Base-by-base conservation (phyloP, 2,113 vertebrate genomes). In the Cyprinodon brontotheroides region DNA sequence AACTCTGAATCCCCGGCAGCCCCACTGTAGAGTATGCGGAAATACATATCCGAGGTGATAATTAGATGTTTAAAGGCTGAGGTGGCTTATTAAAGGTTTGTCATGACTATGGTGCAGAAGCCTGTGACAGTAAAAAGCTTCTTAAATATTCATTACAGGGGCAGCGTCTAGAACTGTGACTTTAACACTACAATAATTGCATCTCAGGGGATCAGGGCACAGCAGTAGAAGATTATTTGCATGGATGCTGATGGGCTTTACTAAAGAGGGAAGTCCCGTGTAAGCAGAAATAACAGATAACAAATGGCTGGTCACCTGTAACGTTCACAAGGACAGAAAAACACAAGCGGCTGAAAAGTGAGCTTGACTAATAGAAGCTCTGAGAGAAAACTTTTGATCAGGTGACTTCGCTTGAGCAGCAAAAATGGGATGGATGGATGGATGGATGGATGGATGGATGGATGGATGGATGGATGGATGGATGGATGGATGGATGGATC, bases 351-450 rank as follows among this genome's bases (percentile, higher is more conserved):
- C 3, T 9, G 3, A 22, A 48, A 37, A 70, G 15, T 20, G 60
- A 48, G 0, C 3, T 11, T 4, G 12, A 61, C 11, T 12, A 38
- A 70, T 8, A 11, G 41, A 41, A 47, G 9, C 17, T 20, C 13
- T 9, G 50, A 0, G 36, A 41, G 48, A 59, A 60, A 75, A n/a
- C 50, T 22, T 50, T 62, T 68, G n/a, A 74, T 73, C 69, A 63
- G n/a, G 75, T 88, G 87, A 85, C 78, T 82, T 68, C 83, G 53
- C 81, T 91, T 36, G 65, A 77, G 68, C 76, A 57, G 72, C 29
- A n/a, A 64, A 48, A 14, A 50, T 2, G 1, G 48, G 48, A 50
- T 15, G 0, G 4, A 50, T 15, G 0, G 14, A 50, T 2, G 48
- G 48, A 50, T 14, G 48, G 12, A 50, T 2, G 48, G 48, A 50